Base-by-base conservation (phyloP, 2,797 vertebrate genomes). In the Protonibea diacanthus region DNA sequence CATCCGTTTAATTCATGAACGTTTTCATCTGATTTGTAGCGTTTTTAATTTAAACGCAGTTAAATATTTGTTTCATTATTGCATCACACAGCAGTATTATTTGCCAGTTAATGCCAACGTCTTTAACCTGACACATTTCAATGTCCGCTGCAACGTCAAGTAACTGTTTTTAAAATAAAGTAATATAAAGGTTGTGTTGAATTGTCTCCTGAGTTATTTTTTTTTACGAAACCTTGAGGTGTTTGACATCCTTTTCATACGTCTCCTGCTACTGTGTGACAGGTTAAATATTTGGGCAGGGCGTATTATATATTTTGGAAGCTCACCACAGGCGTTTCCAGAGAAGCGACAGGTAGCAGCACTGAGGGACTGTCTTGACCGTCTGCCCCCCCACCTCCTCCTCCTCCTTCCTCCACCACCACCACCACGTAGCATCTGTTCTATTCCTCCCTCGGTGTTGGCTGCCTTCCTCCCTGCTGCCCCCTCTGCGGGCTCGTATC, bases 401-500 rank as follows among this genome's bases (percentile, higher is more conserved):
- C n/a, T n/a, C 20, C 51, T 33, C 45, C 78, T 65, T 18, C 59
- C 55, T 8, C 33, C 33, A 6, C 29, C 29, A 6, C 29, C 29
- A 8, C 33, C 33, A 81, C 77, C 83, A 81, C 62, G 74, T 29
- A 88, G 86, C 92, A 92, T 93, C 88, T 94, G 90, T 92, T 92
- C 78, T 59, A 71, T 85, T 85, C 79, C 89, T 91, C 82, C 86
- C 71, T 84, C 48, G 71, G 69, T 68, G 81, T 79, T 93, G 91
- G 86, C 92, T 75, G 78, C 87, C 76, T 61, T 85, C 85, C 90
- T 90, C 80, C 56, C 80, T 49, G 42, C 80, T 53, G 71, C 88
- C 89, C 80, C 81, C 79, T 83, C 88, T 69, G 61, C 9, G 27
- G 65, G 79, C 88, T 84, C 84, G 17, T 94, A 95, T 96, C 94